phyloP scores from a whole-genome alignment of 2,797 vertebrate genomes.

The Epinephelus malabaricus region DNA sequence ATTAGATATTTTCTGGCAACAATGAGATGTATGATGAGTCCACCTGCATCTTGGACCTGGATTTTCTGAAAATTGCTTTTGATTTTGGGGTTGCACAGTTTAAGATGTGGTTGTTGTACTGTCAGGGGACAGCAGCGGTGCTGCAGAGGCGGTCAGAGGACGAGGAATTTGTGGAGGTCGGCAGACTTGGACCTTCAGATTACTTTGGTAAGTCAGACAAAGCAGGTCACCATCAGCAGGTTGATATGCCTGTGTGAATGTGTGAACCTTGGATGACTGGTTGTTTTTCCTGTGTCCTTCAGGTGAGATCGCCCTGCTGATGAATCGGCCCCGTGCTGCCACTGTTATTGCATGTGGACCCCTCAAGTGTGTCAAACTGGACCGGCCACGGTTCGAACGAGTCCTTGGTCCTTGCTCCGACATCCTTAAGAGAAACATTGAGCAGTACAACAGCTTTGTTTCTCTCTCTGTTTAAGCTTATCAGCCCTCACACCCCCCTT shows the following conservation, averaged over 20 bases:
- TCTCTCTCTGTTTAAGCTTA: slow-evolving; percentile 91
- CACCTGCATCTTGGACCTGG: not conserved
- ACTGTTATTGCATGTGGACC: slow-evolving; percentile 92
- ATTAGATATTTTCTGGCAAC: not conserved
- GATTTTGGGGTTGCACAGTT: slow-evolving; percentile 13
- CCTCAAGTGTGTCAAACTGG: slow-evolving; percentile 93
- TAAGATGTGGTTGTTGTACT: not conserved
- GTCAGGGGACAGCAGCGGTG: slow-evolving; percentile 92
- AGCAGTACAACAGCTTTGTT: slow-evolving; percentile 97
- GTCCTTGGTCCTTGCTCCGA: slow-evolving; percentile 94
- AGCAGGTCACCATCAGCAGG: not conserved
- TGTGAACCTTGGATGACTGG: not conserved
- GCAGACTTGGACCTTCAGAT: slow-evolving; percentile 92
- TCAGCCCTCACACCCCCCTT: slow-evolving; percentile 2
- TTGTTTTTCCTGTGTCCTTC: not conserved
- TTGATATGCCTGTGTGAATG: slow-evolving; percentile 24
- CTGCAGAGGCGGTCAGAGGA: slow-evolving; percentile 92
- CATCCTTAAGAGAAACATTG: slow-evolving; percentile 94
- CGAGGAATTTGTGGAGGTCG: slow-evolving; percentile 95
- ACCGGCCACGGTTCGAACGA: slow-evolving; percentile 92
- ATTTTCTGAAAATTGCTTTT: not conserved
- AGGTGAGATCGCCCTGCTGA: slow-evolving; percentile 93
- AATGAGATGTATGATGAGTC: not conserved
- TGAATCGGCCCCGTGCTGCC: slow-evolving; percentile 94
- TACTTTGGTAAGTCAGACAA: slow-evolving; percentile 89